These are phyloP conservation scores for Bombus huntii DNA, from an alignment of 1,140 invertebrate species.

Conservation along the genomic window DNA sequence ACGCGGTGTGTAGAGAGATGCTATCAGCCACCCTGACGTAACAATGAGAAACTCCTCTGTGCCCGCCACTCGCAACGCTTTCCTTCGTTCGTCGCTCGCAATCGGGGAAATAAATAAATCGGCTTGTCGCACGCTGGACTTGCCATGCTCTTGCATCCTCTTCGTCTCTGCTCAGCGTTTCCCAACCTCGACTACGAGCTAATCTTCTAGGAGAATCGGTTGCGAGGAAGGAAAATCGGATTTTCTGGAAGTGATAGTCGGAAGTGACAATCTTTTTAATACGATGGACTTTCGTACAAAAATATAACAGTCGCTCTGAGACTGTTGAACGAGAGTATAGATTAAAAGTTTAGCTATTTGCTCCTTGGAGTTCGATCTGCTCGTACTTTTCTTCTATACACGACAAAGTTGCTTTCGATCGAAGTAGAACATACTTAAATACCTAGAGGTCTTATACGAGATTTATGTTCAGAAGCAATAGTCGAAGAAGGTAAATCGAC, in stretches of 20 bases:
- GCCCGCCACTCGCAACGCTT: slow-evolving; percentile 73
- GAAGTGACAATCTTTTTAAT: too few relatives aligned
- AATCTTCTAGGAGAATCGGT: background rate
- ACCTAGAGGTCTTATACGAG: too few relatives aligned
- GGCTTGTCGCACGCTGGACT: slow-evolving; percentile 48
- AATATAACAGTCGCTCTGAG: too few relatives aligned
- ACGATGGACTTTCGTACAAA: too few relatives aligned
- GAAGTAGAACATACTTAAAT: too few relatives aligned
- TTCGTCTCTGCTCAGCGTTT: slow-evolving; percentile 17
- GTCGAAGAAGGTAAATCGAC: background rate
- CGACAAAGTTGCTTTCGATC: too few relatives aligned
- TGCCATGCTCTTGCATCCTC: background rate
- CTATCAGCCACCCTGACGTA: slow-evolving; percentile 77
- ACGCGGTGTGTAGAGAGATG: slow-evolving; percentile 72
- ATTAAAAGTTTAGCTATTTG: too few relatives aligned
- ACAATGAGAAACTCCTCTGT: slow-evolving; percentile 79
- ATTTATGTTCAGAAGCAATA: too few relatives aligned
- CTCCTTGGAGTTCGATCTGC: too few relatives aligned
- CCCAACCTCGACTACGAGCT: background rate
- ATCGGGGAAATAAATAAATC: slow-evolving; percentile 65
- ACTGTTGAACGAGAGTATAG: too few relatives aligned
- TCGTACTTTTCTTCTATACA: too few relatives aligned
- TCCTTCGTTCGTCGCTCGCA: slow-evolving; percentile 75
- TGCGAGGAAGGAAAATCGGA: background rate
- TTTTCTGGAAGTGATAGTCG: too few relatives aligned